Percentiles rank a stretch among this genome's conserved stretches.
Evolutionary conservation across 2,797 vertebrate species (phyloP).

Genomic region (Luscinia luscinia): DNA sequence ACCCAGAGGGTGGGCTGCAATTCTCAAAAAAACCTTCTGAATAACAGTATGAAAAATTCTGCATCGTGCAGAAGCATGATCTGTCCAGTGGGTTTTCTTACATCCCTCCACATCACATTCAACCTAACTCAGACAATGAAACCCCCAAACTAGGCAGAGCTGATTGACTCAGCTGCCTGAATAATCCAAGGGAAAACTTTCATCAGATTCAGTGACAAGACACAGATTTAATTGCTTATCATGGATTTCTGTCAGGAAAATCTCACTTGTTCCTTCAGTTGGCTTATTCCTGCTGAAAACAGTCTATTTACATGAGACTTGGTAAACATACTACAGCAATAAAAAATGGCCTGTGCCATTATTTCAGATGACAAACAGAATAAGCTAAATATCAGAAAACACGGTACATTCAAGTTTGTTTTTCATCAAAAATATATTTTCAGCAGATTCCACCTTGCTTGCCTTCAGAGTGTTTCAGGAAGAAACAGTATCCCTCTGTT

Average conservation of each 20-base stretch:
- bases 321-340: neutral
- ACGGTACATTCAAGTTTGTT: neutral
- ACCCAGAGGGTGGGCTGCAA: neutral
- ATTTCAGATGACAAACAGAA: neutral
- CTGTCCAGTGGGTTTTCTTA: neutral
- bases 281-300: constrained; percentile 36
- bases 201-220: neutral
- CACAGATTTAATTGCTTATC: neutral
- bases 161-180: neutral
- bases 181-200: neutral
- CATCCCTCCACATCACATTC: neutral
- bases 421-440: neutral
- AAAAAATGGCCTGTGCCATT: neutral
- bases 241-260: neutral
- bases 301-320: neutral
- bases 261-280: neutral
- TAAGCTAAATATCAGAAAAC: neutral
- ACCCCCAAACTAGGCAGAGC: fast-evolving
- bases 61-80: neutral
- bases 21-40: neutral
- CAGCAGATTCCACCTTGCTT: neutral
- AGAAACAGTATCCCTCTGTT: constrained; percentile 5
- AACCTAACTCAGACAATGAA: neutral
- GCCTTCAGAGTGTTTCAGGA: neutral
- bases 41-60: neutral